Evolutionary conservation across 2,113 vertebrate genomes (phyloP).

Genomic region (Ctenodactylus gundi): DNA sequence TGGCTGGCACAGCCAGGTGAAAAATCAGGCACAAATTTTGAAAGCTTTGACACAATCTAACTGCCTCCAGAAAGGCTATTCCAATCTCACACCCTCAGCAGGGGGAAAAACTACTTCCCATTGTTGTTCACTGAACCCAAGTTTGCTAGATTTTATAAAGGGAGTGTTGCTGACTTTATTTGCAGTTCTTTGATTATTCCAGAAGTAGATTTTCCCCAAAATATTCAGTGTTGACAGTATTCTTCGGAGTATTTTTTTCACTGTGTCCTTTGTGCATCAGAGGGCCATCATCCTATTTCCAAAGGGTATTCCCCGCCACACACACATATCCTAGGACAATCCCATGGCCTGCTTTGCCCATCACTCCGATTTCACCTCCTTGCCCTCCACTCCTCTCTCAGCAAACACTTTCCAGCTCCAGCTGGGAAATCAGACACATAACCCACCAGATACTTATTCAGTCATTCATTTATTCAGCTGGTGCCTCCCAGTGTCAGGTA

Average conservation of each 20-base stretch:
- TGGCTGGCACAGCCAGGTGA: neutral
- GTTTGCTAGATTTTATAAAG: neutral
- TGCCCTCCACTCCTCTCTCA: neutral
- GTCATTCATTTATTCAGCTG: neutral
- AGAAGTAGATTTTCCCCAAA: neutral
- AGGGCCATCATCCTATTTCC: neutral
- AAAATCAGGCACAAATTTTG: neutral
- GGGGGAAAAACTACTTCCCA: neutral
- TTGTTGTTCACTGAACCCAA: neutral
- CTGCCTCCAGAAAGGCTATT: neutral
- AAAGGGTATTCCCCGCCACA: neutral
- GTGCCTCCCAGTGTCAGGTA: neutral
- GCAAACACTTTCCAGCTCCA: neutral
- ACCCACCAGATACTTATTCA: neutral
- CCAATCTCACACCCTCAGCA: neutral
- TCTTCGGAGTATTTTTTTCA: neutral
- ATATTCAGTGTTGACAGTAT: neutral
- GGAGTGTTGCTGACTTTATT: neutral
- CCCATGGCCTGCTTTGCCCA: neutral
- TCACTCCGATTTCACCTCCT: neutral
- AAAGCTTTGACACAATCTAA: neutral
- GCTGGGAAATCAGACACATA: neutral
- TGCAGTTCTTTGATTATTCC: neutral
- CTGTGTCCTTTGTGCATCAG: neutral
- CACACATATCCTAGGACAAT: neutral